Conservation (phyloP, 2,797 vertebrate species). For the Pseudotriccus pelzelni region DNA sequence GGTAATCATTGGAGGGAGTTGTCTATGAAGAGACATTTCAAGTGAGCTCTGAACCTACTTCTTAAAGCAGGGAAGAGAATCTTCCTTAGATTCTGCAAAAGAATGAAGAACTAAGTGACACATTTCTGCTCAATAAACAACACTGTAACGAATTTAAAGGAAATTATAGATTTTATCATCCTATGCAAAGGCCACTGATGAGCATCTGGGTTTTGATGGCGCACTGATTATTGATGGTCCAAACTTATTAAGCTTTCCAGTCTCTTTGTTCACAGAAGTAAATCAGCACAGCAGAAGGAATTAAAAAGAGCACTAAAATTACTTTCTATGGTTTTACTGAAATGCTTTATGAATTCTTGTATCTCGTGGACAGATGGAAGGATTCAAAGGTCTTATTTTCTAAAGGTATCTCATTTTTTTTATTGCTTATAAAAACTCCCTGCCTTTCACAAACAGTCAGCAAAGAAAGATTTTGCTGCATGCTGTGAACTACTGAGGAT, state of each 20-base stretch:
- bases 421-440: background rate
- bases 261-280: background rate
- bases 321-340: background rate
- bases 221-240: background rate
- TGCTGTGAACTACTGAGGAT: background rate
- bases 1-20: background rate
- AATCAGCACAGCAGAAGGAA: background rate
- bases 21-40: background rate
- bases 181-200: background rate
- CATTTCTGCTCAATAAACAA: background rate
- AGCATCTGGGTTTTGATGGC: background rate
- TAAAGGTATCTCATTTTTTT: background rate
- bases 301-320: background rate
- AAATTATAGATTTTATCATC: background rate
- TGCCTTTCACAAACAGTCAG: background rate
- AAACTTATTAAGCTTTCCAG: background rate
- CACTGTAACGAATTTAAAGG: background rate
- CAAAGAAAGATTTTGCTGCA: background rate
- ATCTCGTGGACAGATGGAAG: background rate
- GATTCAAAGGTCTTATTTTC: background rate
- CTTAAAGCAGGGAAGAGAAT: background rate
- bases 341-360: background rate
- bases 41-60: background rate
- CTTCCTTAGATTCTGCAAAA: background rate
- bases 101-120: background rate